Evolutionary conservation across 2,797 vertebrate species (phyloP).

Genomic region (Myotis myotis): DNA sequence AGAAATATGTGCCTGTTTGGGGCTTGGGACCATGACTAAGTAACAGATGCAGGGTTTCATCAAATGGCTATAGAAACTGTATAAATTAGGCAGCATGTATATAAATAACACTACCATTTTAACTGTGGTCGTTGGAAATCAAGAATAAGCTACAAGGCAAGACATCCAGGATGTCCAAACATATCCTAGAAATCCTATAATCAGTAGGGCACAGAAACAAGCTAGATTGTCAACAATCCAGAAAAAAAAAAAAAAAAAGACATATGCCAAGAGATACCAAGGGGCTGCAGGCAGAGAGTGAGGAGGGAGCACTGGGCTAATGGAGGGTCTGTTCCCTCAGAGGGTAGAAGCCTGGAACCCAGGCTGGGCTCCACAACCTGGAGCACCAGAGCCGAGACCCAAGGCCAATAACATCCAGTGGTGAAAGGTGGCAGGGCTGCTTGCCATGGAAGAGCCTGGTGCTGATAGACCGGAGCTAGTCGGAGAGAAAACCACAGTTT

Average conservation of each 20-base stretch:
- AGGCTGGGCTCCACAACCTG: no score
- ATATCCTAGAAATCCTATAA: not conserved
- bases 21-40: not conserved
- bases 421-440: no score
- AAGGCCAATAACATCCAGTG: no score
- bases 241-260: not conserved
- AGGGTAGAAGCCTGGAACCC: no score
- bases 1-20: not conserved
- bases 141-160: not conserved
- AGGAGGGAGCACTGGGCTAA: no score
- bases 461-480: no score
- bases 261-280: not conserved
- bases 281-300: no score
- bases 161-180: not conserved
- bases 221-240: not conserved
- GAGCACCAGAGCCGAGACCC: no score
- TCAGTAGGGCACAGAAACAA: not conserved
- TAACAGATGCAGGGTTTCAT: not conserved
- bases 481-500: no score
- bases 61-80: not conserved
- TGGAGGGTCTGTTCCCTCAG: no score
- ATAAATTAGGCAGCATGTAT: not conserved
- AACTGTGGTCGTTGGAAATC: constrained; percentile 8
- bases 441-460: no score
- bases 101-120: not conserved